These are phyloP conservation scores for Brachystomella parvula DNA, from an alignment of 1,140 invertebrate species.

Conservation along the genomic window DNA sequence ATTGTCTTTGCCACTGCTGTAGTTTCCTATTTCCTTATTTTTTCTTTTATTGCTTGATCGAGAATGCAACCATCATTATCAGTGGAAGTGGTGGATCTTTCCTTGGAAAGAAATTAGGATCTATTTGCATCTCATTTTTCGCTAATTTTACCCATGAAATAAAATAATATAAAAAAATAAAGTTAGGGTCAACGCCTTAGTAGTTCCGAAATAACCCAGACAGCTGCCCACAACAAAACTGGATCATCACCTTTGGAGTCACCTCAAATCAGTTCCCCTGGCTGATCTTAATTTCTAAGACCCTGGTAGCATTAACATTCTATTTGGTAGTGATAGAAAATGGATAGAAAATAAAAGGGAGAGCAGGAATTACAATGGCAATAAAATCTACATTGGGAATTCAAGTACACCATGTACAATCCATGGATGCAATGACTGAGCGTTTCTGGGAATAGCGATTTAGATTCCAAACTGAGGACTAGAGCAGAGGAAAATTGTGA, in stretches of 20 bases:
- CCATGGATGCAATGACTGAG: conserved; percentile 7
- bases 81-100: neutral
- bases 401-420: neutral
- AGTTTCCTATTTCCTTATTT: neutral
- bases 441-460: conserved; percentile 39
- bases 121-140: neutral
- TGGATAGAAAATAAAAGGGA: neutral
- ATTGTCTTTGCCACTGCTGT: neutral
- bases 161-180: no score
- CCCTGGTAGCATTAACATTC: conserved; percentile 2
- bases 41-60: neutral
- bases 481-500: conserved; percentile 32
- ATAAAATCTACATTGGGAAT: neutral
- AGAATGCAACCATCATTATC: neutral
- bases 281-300: conserved; percentile 11
- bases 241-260: neutral
- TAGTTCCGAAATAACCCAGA: neutral
- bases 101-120: neutral
- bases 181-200: neutral
- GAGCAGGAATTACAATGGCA: neutral
- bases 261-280: neutral
- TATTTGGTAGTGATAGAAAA: conserved; percentile 1
- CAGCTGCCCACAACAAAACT: neutral
- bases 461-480: neutral
- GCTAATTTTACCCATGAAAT: neutral